Evolutionary conservation across 1,140 invertebrate genomes (phyloP).

Genomic region (Drosophila navojoa): DNA sequence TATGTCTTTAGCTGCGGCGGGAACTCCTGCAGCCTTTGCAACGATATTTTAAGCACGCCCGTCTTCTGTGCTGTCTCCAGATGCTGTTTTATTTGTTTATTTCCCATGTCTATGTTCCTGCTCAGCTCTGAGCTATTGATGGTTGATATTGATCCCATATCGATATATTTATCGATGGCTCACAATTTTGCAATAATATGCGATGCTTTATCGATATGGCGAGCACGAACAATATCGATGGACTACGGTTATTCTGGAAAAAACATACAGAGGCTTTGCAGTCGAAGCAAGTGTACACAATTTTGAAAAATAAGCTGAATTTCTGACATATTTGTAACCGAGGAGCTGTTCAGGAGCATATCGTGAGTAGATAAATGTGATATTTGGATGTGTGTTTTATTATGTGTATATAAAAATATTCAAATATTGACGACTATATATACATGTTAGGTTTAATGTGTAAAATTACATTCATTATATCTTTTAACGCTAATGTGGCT

Average conservation of each 20-base stretch:
- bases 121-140: slow-evolving; percentile 16
- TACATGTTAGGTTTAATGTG: too few species aligned
- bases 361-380: background rate
- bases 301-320: slow-evolving; percentile 9
- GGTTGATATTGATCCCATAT: slow-evolving; percentile 22
- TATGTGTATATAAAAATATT: too few species aligned
- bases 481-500: too few species aligned
- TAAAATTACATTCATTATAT: too few species aligned
- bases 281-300: background rate
- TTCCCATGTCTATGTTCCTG: slow-evolving; percentile 88
- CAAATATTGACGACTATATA: too few species aligned
- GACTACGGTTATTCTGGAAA: too few species aligned
- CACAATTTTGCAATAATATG: background rate
- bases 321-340: background rate
- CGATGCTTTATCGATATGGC: slow-evolving; percentile 1
- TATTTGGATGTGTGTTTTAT: background rate
- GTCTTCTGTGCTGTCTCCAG: slow-evolving; percentile 97
- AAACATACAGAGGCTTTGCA: background rate
- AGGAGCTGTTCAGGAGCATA: background rate
- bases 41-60: slow-evolving; percentile 94
- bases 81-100: slow-evolving; percentile 94
- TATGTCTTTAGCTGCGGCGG: slow-evolving; percentile 86
- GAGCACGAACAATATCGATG: background rate
- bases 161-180: slow-evolving; percentile 22
- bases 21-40: slow-evolving; percentile 91